Evolutionary conservation across 2,888 invertebrate species (phyloP).

Genomic region (Agapostemon virescens): DNA sequence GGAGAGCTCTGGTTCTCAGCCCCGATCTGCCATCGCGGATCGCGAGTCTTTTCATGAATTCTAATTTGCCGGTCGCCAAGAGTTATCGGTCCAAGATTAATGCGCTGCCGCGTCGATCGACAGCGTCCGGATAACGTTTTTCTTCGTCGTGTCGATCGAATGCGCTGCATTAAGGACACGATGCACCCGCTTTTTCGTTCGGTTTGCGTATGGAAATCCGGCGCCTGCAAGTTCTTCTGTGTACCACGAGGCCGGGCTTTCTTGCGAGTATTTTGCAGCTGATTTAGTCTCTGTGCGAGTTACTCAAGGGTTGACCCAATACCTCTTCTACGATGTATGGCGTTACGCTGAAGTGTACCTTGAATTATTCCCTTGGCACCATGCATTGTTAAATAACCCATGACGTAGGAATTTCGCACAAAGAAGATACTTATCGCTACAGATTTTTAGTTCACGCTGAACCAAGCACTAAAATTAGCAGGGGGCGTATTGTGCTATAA

Average conservation of each 20-base stretch:
- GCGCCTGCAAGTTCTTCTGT: slow-evolving; percentile 26
- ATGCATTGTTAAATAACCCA: neutral
- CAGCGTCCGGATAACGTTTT: slow-evolving; percentile 47
- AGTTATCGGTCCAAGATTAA: slow-evolving; percentile 46
- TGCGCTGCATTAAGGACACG: slow-evolving; percentile 37
- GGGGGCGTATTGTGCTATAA: no score
- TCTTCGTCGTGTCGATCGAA: slow-evolving; percentile 25
- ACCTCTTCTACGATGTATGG: neutral
- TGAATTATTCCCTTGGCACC: neutral
- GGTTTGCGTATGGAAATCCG: slow-evolving; percentile 43
- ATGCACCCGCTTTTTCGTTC: slow-evolving; percentile 24
- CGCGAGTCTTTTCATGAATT: slow-evolving; percentile 44
- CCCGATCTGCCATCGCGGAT: slow-evolving; percentile 11
- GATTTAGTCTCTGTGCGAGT: neutral
- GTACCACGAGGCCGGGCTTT: neutral
- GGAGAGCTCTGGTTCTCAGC: neutral
- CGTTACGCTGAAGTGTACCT: neutral
- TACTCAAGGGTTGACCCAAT: neutral
- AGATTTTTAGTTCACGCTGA: no score
- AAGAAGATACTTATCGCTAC: neutral
- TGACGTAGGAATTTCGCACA: neutral
- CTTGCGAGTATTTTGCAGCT: slow-evolving; percentile 6
- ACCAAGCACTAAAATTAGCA: no score
- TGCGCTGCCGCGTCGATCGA: slow-evolving; percentile 29
- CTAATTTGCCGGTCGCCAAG: slow-evolving; percentile 37